Percentiles rank a stretch among this genome's conserved stretches.
Conservation (phyloP, 2,888 invertebrate genomes). For the Cryptophagus acutangulus region DNA sequence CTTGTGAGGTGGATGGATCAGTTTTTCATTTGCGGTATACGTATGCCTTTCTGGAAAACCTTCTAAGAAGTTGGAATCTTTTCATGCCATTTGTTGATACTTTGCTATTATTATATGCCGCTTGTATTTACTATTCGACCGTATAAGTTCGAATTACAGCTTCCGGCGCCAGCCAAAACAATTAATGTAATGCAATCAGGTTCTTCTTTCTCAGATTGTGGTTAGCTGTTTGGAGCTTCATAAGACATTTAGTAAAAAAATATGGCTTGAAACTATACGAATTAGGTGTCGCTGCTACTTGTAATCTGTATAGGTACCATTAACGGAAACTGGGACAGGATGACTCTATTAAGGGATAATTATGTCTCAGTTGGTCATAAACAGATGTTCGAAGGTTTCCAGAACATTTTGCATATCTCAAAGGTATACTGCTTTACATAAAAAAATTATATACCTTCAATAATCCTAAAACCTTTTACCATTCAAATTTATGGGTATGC, state of each 20-base stretch:
- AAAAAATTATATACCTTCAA: too few species aligned
- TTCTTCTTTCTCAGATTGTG: too few species aligned
- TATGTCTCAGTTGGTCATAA: too few species aligned
- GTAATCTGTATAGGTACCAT: background rate
- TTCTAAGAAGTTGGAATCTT: background rate
- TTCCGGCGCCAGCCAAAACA: slow-evolving; percentile 2
- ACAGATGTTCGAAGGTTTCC: too few species aligned
- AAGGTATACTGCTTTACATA: too few species aligned
- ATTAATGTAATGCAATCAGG: too few species aligned
- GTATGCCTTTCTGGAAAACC: background rate
- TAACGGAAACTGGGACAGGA: too few species aligned
- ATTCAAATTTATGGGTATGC: too few species aligned
- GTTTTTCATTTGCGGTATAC: background rate
- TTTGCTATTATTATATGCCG: background rate
- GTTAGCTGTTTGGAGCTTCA: slow-evolving; percentile 1
- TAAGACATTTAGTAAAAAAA: background rate
- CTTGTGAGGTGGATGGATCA: background rate
- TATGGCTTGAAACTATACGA: background rate
- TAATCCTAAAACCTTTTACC: too few species aligned
- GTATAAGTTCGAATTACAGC: slow-evolving; percentile 1
- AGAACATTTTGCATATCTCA: too few species aligned
- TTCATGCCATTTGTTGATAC: slow-evolving; percentile 2
- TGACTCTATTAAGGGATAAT: too few species aligned
- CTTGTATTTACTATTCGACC: slow-evolving; percentile 1
- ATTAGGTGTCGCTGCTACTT: background rate